Evolutionary conservation across 1,140 invertebrate species (phyloP).

Genomic region (Sycobia sp.): DNA sequence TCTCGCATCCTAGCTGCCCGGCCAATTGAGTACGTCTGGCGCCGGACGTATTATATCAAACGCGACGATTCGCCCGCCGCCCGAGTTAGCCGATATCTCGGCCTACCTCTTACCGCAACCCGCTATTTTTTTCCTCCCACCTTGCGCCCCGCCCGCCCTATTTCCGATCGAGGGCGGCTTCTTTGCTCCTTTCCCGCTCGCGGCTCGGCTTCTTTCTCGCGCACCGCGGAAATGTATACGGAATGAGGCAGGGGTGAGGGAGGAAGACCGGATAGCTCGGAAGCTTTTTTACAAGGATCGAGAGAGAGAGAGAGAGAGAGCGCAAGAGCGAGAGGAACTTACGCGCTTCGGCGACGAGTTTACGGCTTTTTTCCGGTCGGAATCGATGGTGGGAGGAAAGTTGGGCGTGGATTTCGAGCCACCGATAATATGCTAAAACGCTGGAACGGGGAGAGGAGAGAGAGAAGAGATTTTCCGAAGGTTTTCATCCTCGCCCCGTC

Average conservation of each 20-base stretch:
- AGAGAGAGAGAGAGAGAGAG: too few relatives aligned
- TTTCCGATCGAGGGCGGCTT: neutral
- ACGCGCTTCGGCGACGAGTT: neutral
- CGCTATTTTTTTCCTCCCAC: neutral
- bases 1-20: too few relatives aligned
- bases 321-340: too few relatives aligned
- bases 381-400: neutral
- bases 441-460: too few relatives aligned
- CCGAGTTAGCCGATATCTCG: too few relatives aligned
- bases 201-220: neutral
- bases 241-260: too few relatives aligned
- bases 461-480: too few relatives aligned
- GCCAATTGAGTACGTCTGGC: slow-evolving; percentile 12
- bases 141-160: too few relatives aligned
- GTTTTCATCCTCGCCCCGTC: too few relatives aligned
- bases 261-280: neutral
- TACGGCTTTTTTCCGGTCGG: neutral
- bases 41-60: neutral
- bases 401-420: slow-evolving; percentile 1
- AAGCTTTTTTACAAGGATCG: slow-evolving; percentile 7
- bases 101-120: neutral
- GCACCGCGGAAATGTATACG: too few relatives aligned
- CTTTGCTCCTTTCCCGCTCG: neutral
- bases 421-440: slow-evolving; percentile 8
- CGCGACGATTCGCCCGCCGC: neutral